Percentiles rank a stretch among this genome's conserved stretches.
Evolutionary conservation across 2,888 invertebrate genomes (phyloP).

Genomic region (Lymantria dispar): DNA sequence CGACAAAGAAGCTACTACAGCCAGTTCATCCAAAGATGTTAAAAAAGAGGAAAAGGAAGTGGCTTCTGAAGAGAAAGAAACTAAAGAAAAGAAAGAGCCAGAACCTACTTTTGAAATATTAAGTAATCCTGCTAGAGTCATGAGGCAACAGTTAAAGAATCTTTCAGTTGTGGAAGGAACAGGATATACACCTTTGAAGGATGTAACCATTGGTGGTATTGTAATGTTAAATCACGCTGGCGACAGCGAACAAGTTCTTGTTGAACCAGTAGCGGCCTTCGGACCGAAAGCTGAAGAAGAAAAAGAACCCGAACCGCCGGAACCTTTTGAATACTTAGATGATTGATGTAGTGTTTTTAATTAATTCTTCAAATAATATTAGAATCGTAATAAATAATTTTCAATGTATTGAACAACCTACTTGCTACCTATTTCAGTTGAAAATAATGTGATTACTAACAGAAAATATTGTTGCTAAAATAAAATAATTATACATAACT

Average conservation of each 20-base stretch:
- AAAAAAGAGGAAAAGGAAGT: conserved; percentile 75
- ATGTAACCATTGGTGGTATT: conserved; percentile 96
- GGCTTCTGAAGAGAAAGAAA: conserved; percentile 61
- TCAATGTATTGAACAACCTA: conserved; percentile 57
- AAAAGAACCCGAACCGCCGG: conserved; percentile 98
- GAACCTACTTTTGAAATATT: conserved; percentile 96
- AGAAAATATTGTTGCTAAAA: conserved; percentile 50
- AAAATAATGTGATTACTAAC: conserved; percentile 55
- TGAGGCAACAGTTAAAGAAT: conserved; percentile 94
- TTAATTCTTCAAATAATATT: conserved; percentile 44
- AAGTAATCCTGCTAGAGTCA: conserved; percentile 96
- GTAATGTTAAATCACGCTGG: conserved; percentile 95
- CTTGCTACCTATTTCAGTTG: conserved; percentile 26
- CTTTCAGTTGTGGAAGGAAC: conserved; percentile 91
- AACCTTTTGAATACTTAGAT: conserved; percentile 98
- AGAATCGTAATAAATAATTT: conserved; percentile 45
- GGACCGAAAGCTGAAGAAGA: conserved; percentile 96
- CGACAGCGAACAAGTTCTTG: conserved; percentile 91
- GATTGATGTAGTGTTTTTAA: conserved; percentile 78
- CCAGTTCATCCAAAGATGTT: conserved; percentile 71
- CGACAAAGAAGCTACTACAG: conserved; percentile 56
- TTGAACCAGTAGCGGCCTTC: conserved; percentile 95
- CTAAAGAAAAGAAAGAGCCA: conserved; percentile 88
- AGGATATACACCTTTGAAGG: conserved; percentile 93
- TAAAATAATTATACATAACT: conserved; percentile 35